phyloP scores from a whole-genome alignment of 2,113 vertebrate genomes.

The Apeltes quadracus region DNA sequence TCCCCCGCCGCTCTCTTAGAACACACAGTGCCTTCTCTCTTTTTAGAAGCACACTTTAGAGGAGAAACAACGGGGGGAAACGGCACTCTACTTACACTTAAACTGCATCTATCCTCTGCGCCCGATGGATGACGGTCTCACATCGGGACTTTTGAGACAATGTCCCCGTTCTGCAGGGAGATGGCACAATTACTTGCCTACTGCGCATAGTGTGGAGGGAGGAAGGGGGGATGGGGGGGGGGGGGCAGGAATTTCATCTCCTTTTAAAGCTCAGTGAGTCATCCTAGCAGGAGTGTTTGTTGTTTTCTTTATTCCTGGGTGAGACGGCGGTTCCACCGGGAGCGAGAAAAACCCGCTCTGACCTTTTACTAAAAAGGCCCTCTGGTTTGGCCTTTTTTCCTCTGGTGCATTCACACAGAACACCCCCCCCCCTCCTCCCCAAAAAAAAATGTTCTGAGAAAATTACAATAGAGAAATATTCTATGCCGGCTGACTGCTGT shows the following conservation, averaged over 20 bases:
- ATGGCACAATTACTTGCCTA: conserved; percentile 32
- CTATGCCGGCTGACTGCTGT: conserved; percentile 34
- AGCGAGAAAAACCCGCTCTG: conserved; percentile 57
- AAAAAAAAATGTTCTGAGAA: conserved; percentile 6
- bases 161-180: conserved; percentile 37
- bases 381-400: conserved; percentile 29
- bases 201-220: neutral
- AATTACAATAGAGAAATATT: conserved; percentile 32
- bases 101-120: neutral
- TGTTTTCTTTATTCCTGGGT: conserved; percentile 54
- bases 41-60: conserved; percentile 16
- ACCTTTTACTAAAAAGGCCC: conserved; percentile 67
- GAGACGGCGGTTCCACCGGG: conserved; percentile 52
- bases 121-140: conserved; percentile 21
- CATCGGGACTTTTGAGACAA: conserved; percentile 31
- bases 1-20: neutral
- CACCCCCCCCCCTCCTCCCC: neutral
- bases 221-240: neutral
- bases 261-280: conserved; percentile 63
- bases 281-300: conserved; percentile 43
- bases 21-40: neutral
- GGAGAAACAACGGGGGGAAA: conserved; percentile 2
- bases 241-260: conserved; percentile 57
- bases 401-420: conserved; percentile 27
- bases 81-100: neutral